Base-by-base conservation (phyloP, 2,888 invertebrate genomes). In the Balanococcus diminutus region DNA sequence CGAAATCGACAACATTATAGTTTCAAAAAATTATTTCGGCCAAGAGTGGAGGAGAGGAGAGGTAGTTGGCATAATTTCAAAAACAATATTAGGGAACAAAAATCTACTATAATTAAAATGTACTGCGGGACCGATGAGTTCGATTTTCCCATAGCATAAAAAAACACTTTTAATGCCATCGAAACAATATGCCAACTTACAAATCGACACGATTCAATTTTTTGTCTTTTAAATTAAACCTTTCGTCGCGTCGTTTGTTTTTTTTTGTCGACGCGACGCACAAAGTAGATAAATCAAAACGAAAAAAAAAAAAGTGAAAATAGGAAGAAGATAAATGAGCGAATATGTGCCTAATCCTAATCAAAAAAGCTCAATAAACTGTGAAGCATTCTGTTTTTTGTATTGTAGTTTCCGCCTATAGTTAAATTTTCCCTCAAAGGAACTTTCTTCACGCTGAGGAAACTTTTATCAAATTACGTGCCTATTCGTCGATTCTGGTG, bases 251-350 rank as follows among this genome's bases (percentile, higher is more conserved):
- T 36, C 22, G 6, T 19, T 19, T 14, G 19, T 56, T 22, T 56
- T 22, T 56, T 22, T 56, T 56, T 22, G 56, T 56, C 22, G 19
- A 56, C 56, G 56, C 25, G n/a, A n/a, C n/a, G 25, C 16, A 67
- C 28, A 25, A 28, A 67, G 28, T 16, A 67, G 32, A 82, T 82
- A 82, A 82, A 82, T 82, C 82, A 82, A 82, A 82, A 81, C 28
- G 25, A 11, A 0, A 56, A 56, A 82, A 56, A 56, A 82, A 82
- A 56, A 32, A 67, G 22, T n/a, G 75, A 46, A 82, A 56, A 82
- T 82, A 56, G 82, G 32, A 56, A 28, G 82, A 82, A 82, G 82
- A 82, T 81, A 56, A 82, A 82, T 82, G 82, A 82, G 56, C 82
- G 56, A 56, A 46, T 42, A 31, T 22, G 82, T 82, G n/a, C n/a